These are phyloP conservation scores for Epinotia nisella DNA, from an alignment of 2,888 invertebrate genomes.

Conservation along the genomic window DNA sequence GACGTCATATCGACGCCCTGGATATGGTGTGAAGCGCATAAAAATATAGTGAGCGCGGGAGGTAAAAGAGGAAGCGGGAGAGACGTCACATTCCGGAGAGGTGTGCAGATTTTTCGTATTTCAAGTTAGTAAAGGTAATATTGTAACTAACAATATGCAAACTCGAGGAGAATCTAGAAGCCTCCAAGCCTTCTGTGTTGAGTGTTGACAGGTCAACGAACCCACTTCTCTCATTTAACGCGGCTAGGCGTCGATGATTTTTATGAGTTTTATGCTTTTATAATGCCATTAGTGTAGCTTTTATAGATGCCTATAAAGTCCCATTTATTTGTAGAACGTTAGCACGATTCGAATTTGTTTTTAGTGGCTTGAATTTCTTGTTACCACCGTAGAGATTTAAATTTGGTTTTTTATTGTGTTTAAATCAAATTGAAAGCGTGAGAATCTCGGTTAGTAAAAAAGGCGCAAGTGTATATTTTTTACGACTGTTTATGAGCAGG, in stretches of 20 bases:
- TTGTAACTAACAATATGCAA: neutral
- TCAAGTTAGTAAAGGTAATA: too few relatives aligned
- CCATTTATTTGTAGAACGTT: conserved; percentile 48
- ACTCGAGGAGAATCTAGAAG: neutral
- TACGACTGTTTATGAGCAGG: neutral
- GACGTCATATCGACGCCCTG: too few relatives aligned
- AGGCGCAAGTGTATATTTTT: conserved; percentile 2
- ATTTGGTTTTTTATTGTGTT: conserved; percentile 36
- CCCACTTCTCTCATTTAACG: neutral
- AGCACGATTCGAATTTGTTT: conserved; percentile 49
- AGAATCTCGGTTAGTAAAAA: conserved; percentile 5
- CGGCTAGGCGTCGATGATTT: conserved; percentile 38
- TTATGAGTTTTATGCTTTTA: conserved; percentile 44
- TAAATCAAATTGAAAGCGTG: conserved; percentile 41
- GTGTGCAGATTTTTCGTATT: too few relatives aligned
- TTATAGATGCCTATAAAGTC: conserved; percentile 49
- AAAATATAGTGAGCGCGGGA: too few relatives aligned
- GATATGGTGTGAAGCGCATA: too few relatives aligned
- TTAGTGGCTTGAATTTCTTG: conserved; percentile 46
- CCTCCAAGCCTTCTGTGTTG: neutral
- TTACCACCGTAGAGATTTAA: conserved; percentile 45
- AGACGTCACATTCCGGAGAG: too few relatives aligned
- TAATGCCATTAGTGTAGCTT: conserved; percentile 49
- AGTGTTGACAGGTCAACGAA: conserved; percentile 24
- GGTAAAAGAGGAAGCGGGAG: too few relatives aligned